Evolutionary conservation across 1,140 invertebrate species (phyloP), one percentile per base, ranked within the genome.

Genomic region (Philotrypesis tridentata): DNA sequence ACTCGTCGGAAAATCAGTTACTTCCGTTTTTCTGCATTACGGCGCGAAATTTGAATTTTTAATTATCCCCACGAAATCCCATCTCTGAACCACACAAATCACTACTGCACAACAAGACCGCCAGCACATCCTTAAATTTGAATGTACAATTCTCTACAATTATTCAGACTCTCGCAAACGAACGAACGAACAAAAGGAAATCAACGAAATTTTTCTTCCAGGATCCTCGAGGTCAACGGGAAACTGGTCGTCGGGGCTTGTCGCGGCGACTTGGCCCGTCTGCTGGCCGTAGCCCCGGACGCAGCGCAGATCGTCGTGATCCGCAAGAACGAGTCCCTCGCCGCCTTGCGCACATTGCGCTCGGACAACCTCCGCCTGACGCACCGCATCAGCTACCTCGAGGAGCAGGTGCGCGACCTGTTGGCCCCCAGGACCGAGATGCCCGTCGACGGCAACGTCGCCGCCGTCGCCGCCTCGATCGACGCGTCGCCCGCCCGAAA

Each of bases 321-420:
- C 79, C 84, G 93, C 81, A 91, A 92, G 85, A 85, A 92, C 87
- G 85, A 92, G 23, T 95, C 95, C 1, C 93, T 95, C 17, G 93
- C 94, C 61, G 93, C 94, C 0, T 92, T 95, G 84, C 91, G 93
- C 23, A 93, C 93, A 3, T 90, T 95, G 1, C 93, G 95, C 86
- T 94, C 95, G 31, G 97, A 97, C 90, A 97, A 97, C 89, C 94
- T 97, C 23, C 92, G 96, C 67, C 92, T 97, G 65, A 96, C 96
- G 9, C 97, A 97, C 89, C 93, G 97, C 74, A 97, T 97, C 68
- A 96, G 96, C 2, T 97, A 97, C 89, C 93, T 98, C 61, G 97
- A 98, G 88, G 96, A 98, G 85, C 96, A 97, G 89, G 96, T 97
- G 70, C 91, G 93, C 0, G 95, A 96, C 85, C 90, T 96, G 1